phyloP scores from a whole-genome alignment of 2,113 vertebrate genomes.

The Lophochroa leadbeateri region DNA sequence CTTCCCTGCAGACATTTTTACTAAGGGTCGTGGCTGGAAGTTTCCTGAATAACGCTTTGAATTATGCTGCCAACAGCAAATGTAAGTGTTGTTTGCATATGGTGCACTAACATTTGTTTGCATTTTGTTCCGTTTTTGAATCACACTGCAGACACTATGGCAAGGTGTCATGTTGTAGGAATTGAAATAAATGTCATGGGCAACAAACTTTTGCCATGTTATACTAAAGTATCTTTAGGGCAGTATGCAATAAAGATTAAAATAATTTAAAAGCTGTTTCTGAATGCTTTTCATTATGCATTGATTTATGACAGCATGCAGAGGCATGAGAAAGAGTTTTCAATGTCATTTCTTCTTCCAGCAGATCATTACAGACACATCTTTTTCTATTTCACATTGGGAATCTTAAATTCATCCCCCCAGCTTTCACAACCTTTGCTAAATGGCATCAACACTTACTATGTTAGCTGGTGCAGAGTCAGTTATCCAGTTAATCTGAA shows the following conservation, averaged over 20 bases:
- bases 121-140: constrained; percentile 3
- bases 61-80: constrained; percentile 18
- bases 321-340: neutral
- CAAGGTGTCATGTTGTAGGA: neutral
- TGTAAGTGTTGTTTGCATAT: constrained; percentile 30
- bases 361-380: neutral
- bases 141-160: neutral
- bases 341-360: neutral
- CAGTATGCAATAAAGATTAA: constrained; percentile 8
- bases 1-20: neutral
- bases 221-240: neutral
- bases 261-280: neutral
- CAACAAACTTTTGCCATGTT: neutral
- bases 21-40: neutral
- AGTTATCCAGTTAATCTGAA: neutral
- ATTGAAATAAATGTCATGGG: constrained; percentile 6
- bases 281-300: neutral
- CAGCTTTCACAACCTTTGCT: neutral
- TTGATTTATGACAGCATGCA: neutral
- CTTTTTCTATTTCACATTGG: neutral
- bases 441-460: neutral
- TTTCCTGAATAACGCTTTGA: neutral
- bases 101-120: constrained; percentile 26
- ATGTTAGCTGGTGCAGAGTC: neutral
- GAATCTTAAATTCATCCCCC: neutral